These are phyloP conservation scores for Stichodactyla mertensii DNA, from an alignment of 64 coral and sea anemone genomes.

Conservation along the genomic window DNA sequence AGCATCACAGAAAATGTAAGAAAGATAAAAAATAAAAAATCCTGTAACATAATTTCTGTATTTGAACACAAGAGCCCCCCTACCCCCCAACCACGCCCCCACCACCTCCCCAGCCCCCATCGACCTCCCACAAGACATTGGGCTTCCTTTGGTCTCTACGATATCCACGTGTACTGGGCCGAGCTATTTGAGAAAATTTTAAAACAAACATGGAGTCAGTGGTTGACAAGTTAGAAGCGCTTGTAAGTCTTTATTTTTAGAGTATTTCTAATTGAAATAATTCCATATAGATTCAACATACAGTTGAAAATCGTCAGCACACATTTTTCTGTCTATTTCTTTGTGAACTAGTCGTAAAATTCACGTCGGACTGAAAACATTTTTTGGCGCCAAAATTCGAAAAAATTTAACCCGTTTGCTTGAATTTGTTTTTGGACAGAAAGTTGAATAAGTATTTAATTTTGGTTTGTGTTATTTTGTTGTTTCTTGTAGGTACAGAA, in stretches of 20 bases:
- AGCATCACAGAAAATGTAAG: too few species aligned
- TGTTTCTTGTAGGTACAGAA: constrained; percentile 73
- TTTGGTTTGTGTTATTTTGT: background rate
- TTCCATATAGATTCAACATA: background rate
- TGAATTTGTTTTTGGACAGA: too few species aligned
- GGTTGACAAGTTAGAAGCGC: constrained; percentile 81
- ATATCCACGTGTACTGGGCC: background rate
- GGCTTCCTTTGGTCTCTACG: background rate
- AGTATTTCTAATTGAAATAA: background rate
- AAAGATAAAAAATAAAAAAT: too few species aligned
- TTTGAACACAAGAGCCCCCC: too few species aligned
- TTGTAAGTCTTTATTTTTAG: constrained; percentile 49
- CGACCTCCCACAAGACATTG: background rate
- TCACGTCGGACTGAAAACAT: background rate
- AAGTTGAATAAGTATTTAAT: background rate
- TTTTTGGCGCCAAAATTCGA: constrained; percentile 72
- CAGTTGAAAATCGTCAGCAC: background rate
- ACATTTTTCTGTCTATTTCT: background rate
- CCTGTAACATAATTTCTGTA: too few species aligned
- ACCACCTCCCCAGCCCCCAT: too few species aligned
- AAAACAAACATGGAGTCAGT: constrained; percentile 76
- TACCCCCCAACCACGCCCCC: too few species aligned
- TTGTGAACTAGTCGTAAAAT: background rate
- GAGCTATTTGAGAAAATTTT: background rate
- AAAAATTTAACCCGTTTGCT: background rate